phyloP scores from a whole-genome alignment of 2,888 invertebrate genomes.

The Harpalus rubripes region DNA sequence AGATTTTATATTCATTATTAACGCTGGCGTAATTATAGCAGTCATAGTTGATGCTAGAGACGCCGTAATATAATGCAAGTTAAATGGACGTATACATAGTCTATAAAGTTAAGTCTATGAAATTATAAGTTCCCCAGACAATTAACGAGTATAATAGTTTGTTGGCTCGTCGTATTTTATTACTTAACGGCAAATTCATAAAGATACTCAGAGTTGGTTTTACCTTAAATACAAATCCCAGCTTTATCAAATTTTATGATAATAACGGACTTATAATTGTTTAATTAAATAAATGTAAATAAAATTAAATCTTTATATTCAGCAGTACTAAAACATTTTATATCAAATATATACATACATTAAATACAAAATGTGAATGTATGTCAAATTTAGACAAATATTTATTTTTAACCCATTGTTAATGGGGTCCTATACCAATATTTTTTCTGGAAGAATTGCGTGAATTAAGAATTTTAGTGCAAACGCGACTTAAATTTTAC shows the following conservation, averaged over 20 bases:
- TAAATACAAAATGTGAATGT: too few relatives aligned
- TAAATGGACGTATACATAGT: conserved; percentile 19
- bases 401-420: too few relatives aligned
- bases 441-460: too few relatives aligned
- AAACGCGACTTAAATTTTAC: too few relatives aligned
- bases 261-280: too few relatives aligned
- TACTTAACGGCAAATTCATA: not conserved
- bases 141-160: conserved; percentile 37
- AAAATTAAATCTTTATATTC: too few relatives aligned
- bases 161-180: conserved; percentile 13
- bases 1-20: not conserved
- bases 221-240: not conserved
- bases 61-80: conserved; percentile 16
- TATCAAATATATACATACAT: too few relatives aligned
- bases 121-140: conserved; percentile 12
- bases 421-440: too few relatives aligned
- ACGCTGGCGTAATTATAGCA: not conserved
- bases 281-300: too few relatives aligned
- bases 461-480: too few relatives aligned
- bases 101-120: conserved; percentile 33
- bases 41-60: not conserved
- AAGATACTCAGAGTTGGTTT: not conserved
- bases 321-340: too few relatives aligned
- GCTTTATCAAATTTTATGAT: not conserved
- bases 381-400: too few relatives aligned